Evolutionary conservation across 2,113 vertebrate species (phyloP), one percentile per base, ranked within the genome.

Genomic region (Nymphicus hollandicus): DNA sequence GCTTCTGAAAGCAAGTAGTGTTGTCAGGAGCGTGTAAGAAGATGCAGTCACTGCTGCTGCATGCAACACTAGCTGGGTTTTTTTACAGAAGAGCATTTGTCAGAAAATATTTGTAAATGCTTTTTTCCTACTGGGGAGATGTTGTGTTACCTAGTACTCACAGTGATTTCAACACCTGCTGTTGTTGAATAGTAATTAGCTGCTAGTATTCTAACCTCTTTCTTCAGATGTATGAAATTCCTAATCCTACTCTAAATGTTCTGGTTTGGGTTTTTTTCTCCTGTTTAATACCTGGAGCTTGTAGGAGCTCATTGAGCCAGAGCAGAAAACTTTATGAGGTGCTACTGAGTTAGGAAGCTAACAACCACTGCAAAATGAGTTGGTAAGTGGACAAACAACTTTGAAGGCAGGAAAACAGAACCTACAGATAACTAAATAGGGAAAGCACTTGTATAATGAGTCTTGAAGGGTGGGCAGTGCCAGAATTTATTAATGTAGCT

Each of bases 91-190:
- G 22, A 41, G 6, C 4, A 6, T 47, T 16, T 65, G 39, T 76
- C 8, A 44, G 8, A 44, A 74, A 33, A 5, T 13, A 22, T 3
- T 58, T 46, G 15, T 16, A 68, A 41, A 14, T 64, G 28, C 11
- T 20, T 33, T 3, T 47, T 90, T 10, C 2, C 2, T 23, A 0
- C 1, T 46, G 52, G 5, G 22, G 17, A 50, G 35, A 7, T 0
- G 0, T 19, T 33, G 11, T 31, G 31, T 52, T 81, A 17, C 9
- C 17, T 55, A 0, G 19, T 50, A 0, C 11, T 88, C 1, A 0
- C 2, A 29, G 17, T 23, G 18, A 4, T 68, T 41, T 24, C 35
- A 44, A 1, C 33, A 72, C 43, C 31, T 68, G 33, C 14, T 84
- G 6, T 13, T 47, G 27, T 22, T 56, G 41, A 20, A 23, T 20